phyloP scores from a whole-genome alignment of 2,113 vertebrate species.

The Megaceryle maxima region DNA sequence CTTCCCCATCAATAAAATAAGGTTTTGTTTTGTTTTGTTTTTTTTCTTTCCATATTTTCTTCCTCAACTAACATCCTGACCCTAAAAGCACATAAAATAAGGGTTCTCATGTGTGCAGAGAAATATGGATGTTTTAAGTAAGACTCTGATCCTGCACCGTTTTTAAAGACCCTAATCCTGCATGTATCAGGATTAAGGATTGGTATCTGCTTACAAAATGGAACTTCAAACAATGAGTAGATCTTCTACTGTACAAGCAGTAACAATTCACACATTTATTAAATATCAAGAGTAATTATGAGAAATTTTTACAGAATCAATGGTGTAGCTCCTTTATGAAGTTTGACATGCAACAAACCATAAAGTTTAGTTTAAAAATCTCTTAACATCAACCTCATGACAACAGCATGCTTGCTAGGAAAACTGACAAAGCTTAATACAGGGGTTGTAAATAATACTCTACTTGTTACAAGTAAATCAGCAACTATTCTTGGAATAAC shows the following conservation, averaged over 20 bases:
- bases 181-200: neutral
- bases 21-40: no score
- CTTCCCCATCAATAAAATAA: neutral
- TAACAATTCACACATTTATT: neutral
- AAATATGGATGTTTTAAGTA: neutral
- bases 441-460: neutral
- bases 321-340: neutral
- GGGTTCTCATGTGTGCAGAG: neutral
- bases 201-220: neutral
- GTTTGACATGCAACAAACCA: neutral
- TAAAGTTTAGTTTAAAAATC: neutral
- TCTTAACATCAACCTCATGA: neutral
- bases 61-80: neutral
- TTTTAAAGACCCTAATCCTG: neutral
- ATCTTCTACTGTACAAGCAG: neutral
- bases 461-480: neutral
- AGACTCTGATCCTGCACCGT: neutral
- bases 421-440: neutral
- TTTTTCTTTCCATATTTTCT: neutral
- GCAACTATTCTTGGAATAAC: neutral
- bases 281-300: neutral
- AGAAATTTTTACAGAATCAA: neutral
- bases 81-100: neutral
- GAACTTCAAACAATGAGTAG: neutral
- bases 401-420: neutral